Evolutionary conservation across 2,888 invertebrate species (phyloP).

Genomic region (Pseudolycoriella hygida): DNA sequence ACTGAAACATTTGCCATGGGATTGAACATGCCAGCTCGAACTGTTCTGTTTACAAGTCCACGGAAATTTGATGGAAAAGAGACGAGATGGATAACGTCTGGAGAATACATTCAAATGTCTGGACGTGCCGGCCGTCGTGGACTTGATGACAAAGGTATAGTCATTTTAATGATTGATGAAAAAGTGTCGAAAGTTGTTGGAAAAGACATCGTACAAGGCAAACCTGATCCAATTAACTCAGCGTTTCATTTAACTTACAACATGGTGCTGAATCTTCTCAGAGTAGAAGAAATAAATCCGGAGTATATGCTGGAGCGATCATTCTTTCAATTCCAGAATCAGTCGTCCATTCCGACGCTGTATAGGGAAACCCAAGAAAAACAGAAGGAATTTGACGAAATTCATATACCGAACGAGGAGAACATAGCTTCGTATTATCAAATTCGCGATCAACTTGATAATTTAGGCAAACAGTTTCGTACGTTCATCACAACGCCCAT

Average conservation of each 20-base stretch:
- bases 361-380: slow-evolving; percentile 57
- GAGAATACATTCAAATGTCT: slow-evolving; percentile 99
- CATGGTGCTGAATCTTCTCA: slow-evolving; percentile 90
- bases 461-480: slow-evolving; percentile 56
- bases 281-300: slow-evolving; percentile 98
- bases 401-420: slow-evolving; percentile 55
- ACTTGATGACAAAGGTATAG: slow-evolving; percentile 90
- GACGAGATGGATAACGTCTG: slow-evolving; percentile 87
- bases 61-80: slow-evolving; percentile 96
- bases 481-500: slow-evolving; percentile 67
- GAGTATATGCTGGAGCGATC: slow-evolving; percentile 97
- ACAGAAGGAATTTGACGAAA: slow-evolving; percentile 42
- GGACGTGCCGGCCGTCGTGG: slow-evolving; percentile 96
- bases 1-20: slow-evolving; percentile 99
- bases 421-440: slow-evolving; percentile 68
- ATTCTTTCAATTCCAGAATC: slow-evolving; percentile 98
- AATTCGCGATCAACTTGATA: slow-evolving; percentile 63
- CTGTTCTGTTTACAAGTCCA: slow-evolving; percentile 89
- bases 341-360: slow-evolving; percentile 79
- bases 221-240: slow-evolving; percentile 92
- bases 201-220: slow-evolving; percentile 67
- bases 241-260: slow-evolving; percentile 99
- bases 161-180: slow-evolving; percentile 97
- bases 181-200: slow-evolving; percentile 69
- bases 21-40: slow-evolving; percentile 98